Evolutionary conservation across 2,797 vertebrate species (phyloP).

Genomic region (Liparis tanakae): DNA sequence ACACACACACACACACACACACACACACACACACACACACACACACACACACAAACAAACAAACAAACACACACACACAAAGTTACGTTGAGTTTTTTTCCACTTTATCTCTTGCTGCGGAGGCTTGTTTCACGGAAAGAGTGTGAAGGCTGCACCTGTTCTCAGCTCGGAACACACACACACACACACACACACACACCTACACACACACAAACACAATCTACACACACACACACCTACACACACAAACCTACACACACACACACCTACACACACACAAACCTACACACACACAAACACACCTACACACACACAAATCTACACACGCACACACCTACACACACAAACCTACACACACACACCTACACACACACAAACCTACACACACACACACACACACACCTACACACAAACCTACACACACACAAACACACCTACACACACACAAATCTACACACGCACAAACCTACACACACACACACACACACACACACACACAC

Average conservation of each 20-base stretch:
- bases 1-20: constrained; percentile 16
- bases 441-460: no score
- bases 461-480: no score
- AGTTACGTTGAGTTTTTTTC: constrained; percentile 38
- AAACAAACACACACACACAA: neutral
- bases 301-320: neutral
- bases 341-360: no score
- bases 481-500: no score
- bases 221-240: constrained; percentile 44
- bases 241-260: neutral
- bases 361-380: no score
- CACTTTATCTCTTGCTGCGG: constrained; percentile 44
- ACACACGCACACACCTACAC: no score
- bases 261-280: constrained; percentile 3
- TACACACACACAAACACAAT: no score
- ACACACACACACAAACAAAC: constrained; percentile 2
- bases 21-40: constrained; percentile 14
- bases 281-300: constrained; percentile 35
- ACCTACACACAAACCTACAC: no score
- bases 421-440: no score
- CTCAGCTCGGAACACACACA: constrained; percentile 22
- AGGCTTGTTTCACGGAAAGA: constrained; percentile 53
- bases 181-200: constrained; percentile 7
- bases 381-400: no score
- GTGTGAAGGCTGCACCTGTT: constrained; percentile 59